Percentiles rank a stretch among this genome's conserved stretches.
Conservation (phyloP, 2,888 invertebrate species). For the Rambutsinella grinnellia region DNA sequence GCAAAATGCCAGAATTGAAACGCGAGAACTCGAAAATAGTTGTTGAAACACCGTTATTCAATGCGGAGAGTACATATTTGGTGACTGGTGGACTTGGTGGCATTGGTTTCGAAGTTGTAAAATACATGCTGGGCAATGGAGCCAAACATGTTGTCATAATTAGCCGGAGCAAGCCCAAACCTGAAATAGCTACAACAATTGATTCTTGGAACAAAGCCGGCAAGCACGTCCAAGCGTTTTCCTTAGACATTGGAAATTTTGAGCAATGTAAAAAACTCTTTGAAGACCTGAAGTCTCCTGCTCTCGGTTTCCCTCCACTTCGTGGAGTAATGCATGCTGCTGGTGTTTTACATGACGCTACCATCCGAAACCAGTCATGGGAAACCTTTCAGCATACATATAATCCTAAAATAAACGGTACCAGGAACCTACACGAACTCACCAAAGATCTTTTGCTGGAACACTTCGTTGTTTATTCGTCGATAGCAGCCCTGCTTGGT, state of each 20-base stretch:
- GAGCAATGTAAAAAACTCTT: slow-evolving; percentile 29
- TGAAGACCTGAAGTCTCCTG: slow-evolving; percentile 11
- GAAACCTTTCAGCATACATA: slow-evolving; percentile 27
- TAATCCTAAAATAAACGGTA: slow-evolving; percentile 36
- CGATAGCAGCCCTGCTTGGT: slow-evolving; percentile 16
- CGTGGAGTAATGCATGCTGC: slow-evolving; percentile 49
- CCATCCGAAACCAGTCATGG: slow-evolving; percentile 39
- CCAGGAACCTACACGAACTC: slow-evolving; percentile 24
- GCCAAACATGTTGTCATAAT: slow-evolving; percentile 43
- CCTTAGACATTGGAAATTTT: slow-evolving; percentile 41
- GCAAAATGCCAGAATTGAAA: slow-evolving; percentile 46
- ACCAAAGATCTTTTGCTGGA: slow-evolving; percentile 14
- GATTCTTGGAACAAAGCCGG: slow-evolving; percentile 24
- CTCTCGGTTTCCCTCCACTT: slow-evolving; percentile 19
- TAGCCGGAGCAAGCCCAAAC: slow-evolving; percentile 34
- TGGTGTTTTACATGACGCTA: slow-evolving; percentile 40
- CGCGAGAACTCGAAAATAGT: slow-evolving; percentile 17
- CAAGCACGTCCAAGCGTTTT: slow-evolving; percentile 14
- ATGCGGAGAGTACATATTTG: slow-evolving; percentile 42
- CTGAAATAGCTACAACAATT: slow-evolving; percentile 6
- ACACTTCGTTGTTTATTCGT: slow-evolving; percentile 42
- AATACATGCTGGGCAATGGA: slow-evolving; percentile 53
- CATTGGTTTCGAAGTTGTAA: slow-evolving; percentile 49
- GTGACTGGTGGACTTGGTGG: slow-evolving; percentile 58
- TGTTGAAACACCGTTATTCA: slow-evolving; percentile 32